Conservation (phyloP, 2,888 invertebrate genomes). For the Drosophila affinis region DNA sequence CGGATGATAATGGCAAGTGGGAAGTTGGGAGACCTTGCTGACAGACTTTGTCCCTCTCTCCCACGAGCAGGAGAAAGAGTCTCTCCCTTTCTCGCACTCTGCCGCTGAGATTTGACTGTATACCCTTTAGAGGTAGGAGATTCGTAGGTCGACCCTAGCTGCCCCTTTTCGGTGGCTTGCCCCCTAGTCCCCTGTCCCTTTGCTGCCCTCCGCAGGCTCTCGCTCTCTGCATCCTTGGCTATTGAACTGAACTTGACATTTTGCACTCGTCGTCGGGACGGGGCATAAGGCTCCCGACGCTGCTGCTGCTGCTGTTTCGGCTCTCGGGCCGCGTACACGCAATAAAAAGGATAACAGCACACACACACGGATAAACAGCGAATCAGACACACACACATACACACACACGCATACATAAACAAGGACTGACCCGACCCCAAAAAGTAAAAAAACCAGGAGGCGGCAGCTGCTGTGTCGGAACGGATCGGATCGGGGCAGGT, state of each 20-base stretch:
- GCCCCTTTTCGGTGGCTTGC: too few species aligned
- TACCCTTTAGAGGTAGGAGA: conserved; percentile 3
- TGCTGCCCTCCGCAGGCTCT: not conserved
- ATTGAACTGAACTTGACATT: conserved; percentile 84
- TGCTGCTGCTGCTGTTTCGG: not conserved
- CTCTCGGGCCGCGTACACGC: conserved; percentile 44
- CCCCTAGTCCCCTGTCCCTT: not conserved
- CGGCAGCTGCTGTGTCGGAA: conserved; percentile 51
- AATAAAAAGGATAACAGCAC: conserved; percentile 72
- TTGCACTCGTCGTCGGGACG: conserved; percentile 62
- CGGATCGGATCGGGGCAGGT: conserved; percentile 6
- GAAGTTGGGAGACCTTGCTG: too few species aligned
- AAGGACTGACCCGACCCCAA: conserved; percentile 70
- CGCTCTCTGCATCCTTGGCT: conserved; percentile 63
- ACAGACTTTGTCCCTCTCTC: too few species aligned
- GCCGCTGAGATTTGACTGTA: too few species aligned
- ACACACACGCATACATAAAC: conserved; percentile 41
- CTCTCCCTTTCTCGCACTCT: too few species aligned
- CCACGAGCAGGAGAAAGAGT: too few species aligned
- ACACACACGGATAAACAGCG: conserved; percentile 24
- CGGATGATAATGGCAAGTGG: not conserved
- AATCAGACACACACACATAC: conserved; percentile 24
- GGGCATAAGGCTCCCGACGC: not conserved
- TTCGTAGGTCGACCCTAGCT: not conserved
- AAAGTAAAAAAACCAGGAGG: conserved; percentile 37